Conservation (phyloP, 2,113 vertebrate species). For the Miniopterus natalensis region DNA sequence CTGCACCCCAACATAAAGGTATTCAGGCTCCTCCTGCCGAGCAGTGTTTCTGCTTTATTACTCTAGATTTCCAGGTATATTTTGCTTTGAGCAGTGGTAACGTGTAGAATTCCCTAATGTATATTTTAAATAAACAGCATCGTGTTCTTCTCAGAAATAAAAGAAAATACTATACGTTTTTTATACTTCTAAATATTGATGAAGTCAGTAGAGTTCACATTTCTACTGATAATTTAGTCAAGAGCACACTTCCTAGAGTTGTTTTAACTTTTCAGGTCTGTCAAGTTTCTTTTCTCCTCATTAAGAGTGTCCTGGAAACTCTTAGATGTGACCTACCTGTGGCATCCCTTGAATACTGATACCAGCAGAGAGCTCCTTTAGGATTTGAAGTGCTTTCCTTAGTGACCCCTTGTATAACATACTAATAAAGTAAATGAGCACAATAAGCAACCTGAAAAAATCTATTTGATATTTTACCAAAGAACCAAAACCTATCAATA, state of each 20-base stretch:
- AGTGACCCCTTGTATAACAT: neutral
- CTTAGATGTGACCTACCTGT: neutral
- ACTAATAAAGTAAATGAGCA: neutral
- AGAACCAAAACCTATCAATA: neutral
- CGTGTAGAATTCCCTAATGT: neutral
- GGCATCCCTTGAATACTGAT: neutral
- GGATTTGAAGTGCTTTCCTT: neutral
- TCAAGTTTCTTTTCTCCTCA: neutral
- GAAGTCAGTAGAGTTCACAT: neutral
- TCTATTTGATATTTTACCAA: neutral
- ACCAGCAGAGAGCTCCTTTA: neutral
- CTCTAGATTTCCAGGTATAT: neutral
- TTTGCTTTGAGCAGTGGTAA: neutral
- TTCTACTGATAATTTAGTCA: neutral
- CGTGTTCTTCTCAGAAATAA: neutral
- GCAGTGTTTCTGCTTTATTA: neutral
- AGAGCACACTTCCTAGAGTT: neutral
- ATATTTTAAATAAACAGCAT: neutral
- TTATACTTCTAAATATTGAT: neutral
- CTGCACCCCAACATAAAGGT: conserved; percentile 98
- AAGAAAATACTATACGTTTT: neutral
- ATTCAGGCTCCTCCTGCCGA: neutral
- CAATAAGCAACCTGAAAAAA: neutral
- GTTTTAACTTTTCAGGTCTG: neutral
- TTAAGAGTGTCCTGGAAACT: neutral